These are phyloP conservation scores for Archegozetes longisetosus DNA, from an alignment of 1,140 invertebrate species.

Conservation along the genomic window DNA sequence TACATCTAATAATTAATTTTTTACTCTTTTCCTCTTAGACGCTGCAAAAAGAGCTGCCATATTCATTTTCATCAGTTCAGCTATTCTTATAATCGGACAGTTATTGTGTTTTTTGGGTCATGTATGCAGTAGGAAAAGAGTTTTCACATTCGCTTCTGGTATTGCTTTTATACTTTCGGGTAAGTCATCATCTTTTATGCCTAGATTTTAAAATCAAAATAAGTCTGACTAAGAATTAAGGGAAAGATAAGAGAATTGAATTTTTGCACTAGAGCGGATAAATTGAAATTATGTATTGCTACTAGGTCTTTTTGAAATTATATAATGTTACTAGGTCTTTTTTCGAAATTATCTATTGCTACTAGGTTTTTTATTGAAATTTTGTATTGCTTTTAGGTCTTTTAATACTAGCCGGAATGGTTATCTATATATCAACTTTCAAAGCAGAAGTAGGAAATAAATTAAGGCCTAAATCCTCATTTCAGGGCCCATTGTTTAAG, in stretches of 20 bases:
- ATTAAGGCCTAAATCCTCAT: conserved; percentile 52
- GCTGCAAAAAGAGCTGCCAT: conserved; percentile 48
- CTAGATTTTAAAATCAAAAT: no score
- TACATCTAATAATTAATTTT: no score
- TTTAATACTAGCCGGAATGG: conserved; percentile 66
- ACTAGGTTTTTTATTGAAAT: neutral
- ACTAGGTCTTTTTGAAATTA: no score
- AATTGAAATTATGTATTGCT: no score
- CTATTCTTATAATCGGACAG: conserved; percentile 42
- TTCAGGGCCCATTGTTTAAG: conserved; percentile 49
- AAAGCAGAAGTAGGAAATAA: conserved; percentile 76
- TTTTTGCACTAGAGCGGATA: no score
- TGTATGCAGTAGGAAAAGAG: conserved; percentile 37
- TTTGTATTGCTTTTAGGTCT: conserved; percentile 40
- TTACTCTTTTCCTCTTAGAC: no score
- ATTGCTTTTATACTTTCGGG: conserved; percentile 52
- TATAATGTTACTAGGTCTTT: neutral
- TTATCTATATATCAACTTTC: conserved; percentile 81
- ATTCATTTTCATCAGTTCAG: conserved; percentile 43
- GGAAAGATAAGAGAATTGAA: no score
- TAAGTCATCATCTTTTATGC: conserved; percentile 23
- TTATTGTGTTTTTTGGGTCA: conserved; percentile 43
- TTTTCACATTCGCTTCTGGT: conserved; percentile 46
- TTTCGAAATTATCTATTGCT: neutral
- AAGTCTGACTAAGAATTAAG: no score